Evolutionary conservation across 2,888 invertebrate genomes (phyloP), one percentile per base, ranked within the genome.

Genomic region (Kryphioiulus occultus): DNA sequence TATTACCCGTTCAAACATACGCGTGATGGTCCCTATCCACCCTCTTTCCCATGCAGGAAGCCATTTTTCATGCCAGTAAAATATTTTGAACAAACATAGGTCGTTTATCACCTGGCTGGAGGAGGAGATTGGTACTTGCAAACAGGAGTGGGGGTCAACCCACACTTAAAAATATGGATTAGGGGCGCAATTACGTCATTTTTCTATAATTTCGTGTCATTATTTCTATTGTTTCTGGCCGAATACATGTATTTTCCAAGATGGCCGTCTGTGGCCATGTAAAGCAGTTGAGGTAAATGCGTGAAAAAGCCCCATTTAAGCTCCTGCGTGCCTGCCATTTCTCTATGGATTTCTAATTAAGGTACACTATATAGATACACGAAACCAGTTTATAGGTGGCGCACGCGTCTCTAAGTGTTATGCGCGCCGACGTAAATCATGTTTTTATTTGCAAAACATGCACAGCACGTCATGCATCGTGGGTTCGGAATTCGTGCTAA

Each of bases 401-500:
- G 78, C 78, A 78, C 78, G 78, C 78, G 78, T 78, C 78, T 78
- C 78, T 78, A 78, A 78, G 78, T 78, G 78, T 78, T 78, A 30
- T 78, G 15, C 10, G 30, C 3, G 78, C 12, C 78, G 30, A 78
- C 30, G 78, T 78, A 78, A 78, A 78, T 78, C 78, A 78, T 78
- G 78, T 78, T 78, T 78, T 30, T 78, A 78, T 78, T 78, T 68
- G 59, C 22, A 68, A 68, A 68, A 68, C 59, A 68, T 68, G 59
- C 59, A 68, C 22, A 22, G 9, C 59, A 68, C 59, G 22, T 22
- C 59, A 68, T 26, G 59, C 22, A 68, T 68, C 78, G 78, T 10
- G 78, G 15, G 15, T 30, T 3, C 10, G 78, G 78, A 1, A 78
- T 78, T 78, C 26, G 2, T 30, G 1, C 30, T 78, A 78, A 78